These are phyloP conservation scores for Tromatobia lineatoria DNA, from an alignment of 2,888 invertebrate species.

Conservation along the genomic window DNA sequence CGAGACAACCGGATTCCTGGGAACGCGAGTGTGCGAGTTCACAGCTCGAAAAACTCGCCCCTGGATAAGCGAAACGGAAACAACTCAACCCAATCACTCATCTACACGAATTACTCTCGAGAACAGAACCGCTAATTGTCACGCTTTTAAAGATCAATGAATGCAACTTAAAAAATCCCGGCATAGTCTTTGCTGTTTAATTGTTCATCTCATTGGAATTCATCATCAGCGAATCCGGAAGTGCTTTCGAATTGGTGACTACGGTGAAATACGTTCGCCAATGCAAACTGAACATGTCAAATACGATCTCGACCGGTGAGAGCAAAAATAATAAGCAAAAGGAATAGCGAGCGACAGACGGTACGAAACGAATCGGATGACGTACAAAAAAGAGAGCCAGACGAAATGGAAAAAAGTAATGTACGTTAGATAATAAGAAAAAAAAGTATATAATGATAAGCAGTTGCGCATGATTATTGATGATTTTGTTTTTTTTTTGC, in stretches of 20 bases:
- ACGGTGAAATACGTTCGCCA: conserved; percentile 13
- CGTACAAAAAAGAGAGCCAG: conserved; percentile 48
- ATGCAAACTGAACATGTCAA: conserved; percentile 57
- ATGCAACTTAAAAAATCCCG: conserved; percentile 28
- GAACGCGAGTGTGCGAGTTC: conserved; percentile 37
- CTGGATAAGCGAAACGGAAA: conserved; percentile 54
- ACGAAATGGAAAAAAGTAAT: conserved; percentile 80
- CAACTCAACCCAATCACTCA: conserved; percentile 21
- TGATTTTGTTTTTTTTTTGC: conserved; percentile 46
- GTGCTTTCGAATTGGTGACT: conserved; percentile 3
- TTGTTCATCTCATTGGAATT: conserved; percentile 40
- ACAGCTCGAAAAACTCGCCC: conserved; percentile 49
- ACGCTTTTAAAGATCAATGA: conserved; percentile 38
- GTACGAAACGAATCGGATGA: conserved; percentile 63
- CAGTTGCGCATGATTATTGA: conserved; percentile 50
- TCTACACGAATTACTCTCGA: conserved; percentile 14
- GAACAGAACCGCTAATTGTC: conserved; percentile 19
- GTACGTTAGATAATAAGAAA: conserved; percentile 57
- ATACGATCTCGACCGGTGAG: conserved; percentile 42
- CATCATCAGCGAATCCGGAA: conserved; percentile 25
- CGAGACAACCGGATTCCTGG: conserved; percentile 41
- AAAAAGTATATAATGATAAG: conserved; percentile 56
- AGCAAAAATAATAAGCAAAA: conserved; percentile 37
- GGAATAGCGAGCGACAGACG: conserved; percentile 59
- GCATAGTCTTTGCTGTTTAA: conserved; percentile 18